Conservation (phyloP, 2,113 vertebrate genomes). For the Talpa occidentalis region DNA sequence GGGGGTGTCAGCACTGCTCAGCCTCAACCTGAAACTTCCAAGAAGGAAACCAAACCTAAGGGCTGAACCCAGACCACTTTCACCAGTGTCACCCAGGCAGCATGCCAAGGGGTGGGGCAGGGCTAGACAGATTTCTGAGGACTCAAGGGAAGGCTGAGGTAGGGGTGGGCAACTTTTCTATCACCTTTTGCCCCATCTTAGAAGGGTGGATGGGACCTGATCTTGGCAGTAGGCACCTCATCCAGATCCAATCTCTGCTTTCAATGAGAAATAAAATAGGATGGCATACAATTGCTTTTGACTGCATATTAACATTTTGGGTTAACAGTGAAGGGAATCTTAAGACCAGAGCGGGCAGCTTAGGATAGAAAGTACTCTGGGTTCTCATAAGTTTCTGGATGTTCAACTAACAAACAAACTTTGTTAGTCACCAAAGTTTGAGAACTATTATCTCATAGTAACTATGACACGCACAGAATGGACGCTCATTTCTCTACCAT, state of each 20-base stretch:
- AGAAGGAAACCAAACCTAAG: background rate
- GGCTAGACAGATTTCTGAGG: background rate
- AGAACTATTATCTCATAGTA: background rate
- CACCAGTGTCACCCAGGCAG: background rate
- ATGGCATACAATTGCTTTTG: background rate
- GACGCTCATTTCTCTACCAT: background rate
- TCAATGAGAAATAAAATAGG: background rate
- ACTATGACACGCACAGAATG: background rate
- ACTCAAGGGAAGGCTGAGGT: background rate
- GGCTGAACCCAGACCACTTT: background rate
- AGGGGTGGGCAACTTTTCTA: background rate
- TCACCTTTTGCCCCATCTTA: accelerated
- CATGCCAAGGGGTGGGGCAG: background rate
- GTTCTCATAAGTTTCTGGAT: background rate
- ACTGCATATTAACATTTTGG: background rate
- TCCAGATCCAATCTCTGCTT: background rate
- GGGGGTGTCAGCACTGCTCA: background rate
- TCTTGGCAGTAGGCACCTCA: background rate
- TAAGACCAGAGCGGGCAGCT: background rate
- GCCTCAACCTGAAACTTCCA: background rate
- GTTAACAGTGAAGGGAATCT: background rate
- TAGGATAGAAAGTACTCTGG: background rate
- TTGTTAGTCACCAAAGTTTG: background rate
- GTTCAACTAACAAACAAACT: no score
- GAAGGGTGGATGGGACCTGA: background rate